These are phyloP conservation scores for Vollenhovia emeryi DNA, from an alignment of 1,140 invertebrate species.

Conservation along the genomic window DNA sequence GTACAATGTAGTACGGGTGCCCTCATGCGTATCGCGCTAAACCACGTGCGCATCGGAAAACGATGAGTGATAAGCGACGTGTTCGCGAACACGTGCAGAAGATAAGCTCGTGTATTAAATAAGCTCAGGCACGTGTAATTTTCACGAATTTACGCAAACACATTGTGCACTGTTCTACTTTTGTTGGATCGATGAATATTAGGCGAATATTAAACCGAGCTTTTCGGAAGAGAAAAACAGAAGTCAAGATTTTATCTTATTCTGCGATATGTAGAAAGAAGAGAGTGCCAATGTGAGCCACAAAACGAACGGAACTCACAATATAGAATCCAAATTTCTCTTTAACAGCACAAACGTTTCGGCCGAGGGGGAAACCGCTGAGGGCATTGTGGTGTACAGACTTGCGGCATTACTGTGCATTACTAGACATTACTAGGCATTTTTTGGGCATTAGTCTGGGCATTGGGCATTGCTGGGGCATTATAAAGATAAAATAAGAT, in stretches of 20 bases:
- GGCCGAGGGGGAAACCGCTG: no score
- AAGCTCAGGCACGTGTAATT: slow-evolving; percentile 2
- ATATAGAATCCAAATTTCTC: no score
- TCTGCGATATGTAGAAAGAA: no score
- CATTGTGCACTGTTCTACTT: background rate
- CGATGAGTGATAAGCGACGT: slow-evolving; percentile 26
- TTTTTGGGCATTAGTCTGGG: no score
- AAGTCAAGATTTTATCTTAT: background rate
- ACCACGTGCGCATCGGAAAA: slow-evolving; percentile 46
- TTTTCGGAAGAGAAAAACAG: background rate
- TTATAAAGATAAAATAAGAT: no score
- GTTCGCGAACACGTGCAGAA: background rate
- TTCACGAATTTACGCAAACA: slow-evolving; percentile 19
- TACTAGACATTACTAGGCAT: no score
- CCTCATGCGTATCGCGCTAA: slow-evolving; percentile 25
- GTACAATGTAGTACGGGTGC: background rate
- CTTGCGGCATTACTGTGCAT: no score
- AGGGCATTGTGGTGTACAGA: no score
- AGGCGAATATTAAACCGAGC: background rate
- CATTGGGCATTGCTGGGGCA: no score
- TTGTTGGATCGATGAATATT: background rate
- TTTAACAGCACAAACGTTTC: no score
- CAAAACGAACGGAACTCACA: no score
- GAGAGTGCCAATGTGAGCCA: no score
- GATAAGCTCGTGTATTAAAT: slow-evolving; percentile 28